Evolutionary conservation across 2,888 invertebrate species (phyloP), one percentile per base, ranked within the genome.

Genomic region (Catocala nupta): DNA sequence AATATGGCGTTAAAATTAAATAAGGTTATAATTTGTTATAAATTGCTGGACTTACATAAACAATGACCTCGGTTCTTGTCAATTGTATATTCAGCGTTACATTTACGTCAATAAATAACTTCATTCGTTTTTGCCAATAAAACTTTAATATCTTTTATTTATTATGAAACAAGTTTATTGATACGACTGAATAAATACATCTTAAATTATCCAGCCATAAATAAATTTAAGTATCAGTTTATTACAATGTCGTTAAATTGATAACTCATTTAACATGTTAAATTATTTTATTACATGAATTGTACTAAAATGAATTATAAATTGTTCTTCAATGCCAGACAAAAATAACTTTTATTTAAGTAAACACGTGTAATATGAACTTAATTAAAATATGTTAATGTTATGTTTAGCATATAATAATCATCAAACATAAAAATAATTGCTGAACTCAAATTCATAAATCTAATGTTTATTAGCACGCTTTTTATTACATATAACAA

Each of bases 151-250:
- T 48, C 25, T 1, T 10, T 25, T 13, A 48, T 48, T 48, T 48
- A 48, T 48, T 25, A 48, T 61, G 65, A 70, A 75, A 75, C 72
- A 71, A 68, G 68, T 72, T 51, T 62, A 66, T 70, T 73, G 74
- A 67, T 69, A 67, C 69, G 63, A 73, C 74, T 6, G 48, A 25
- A 48, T 48, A 48, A 48, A 48, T 33, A 48, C 5, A 48, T 7
- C 12, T 5, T 48, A 25, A 67, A 64, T 62, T 62, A 49, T 36
- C 44, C 34, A 45, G 11, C 63, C 61, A 50, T 16, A 55, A 44
- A 52, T 56, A 48, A 48, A 48, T 13, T 25, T 25, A 48, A 48
- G 48, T 25, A 25, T 8, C 33, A 44, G 9, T 9, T 49, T 47
- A 13, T 49, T 44, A 44, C 63, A 45, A 12, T 55, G 67, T 56